These are phyloP conservation scores for Cichladusa arquata DNA, from an alignment of 2,113 vertebrate species.

Conservation along the genomic window DNA sequence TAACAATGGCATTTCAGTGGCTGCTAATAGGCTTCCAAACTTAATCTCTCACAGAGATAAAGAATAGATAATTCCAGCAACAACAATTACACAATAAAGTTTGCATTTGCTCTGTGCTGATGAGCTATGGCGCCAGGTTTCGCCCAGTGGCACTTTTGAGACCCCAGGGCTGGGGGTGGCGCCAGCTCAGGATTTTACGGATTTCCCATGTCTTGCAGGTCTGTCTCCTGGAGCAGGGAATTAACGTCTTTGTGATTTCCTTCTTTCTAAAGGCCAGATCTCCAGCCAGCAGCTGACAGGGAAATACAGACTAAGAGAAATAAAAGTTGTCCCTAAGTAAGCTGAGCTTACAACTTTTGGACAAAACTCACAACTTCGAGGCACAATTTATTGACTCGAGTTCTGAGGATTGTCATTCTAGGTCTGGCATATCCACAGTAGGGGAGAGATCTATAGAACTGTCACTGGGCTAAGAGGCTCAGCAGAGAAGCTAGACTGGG, in stretches of 20 bases:
- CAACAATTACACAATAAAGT: background rate
- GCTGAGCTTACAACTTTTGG: background rate
- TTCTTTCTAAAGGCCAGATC: background rate
- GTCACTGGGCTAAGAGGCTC: background rate
- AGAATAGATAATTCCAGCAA: conserved; percentile 6
- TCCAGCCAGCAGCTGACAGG: background rate
- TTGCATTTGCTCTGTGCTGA: background rate
- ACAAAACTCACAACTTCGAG: background rate
- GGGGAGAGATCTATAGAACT: background rate
- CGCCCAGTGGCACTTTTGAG: background rate
- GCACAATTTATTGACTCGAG: background rate
- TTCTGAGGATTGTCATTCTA: background rate
- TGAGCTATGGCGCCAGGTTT: background rate
- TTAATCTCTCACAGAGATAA: conserved; percentile 23
- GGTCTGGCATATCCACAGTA: background rate
- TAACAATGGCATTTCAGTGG: conserved; percentile 29
- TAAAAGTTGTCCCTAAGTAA: background rate
- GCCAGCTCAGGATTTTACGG: conserved; percentile 1
- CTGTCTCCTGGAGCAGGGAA: conserved; percentile 15
- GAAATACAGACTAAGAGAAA: background rate
- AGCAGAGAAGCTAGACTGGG: background rate
- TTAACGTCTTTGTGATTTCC: background rate
- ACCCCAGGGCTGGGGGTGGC: background rate
- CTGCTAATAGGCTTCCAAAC: conserved; percentile 45
- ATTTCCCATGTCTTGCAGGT: background rate